Conservation (phyloP, 2,888 invertebrate genomes). For the Melipona bicolor region DNA sequence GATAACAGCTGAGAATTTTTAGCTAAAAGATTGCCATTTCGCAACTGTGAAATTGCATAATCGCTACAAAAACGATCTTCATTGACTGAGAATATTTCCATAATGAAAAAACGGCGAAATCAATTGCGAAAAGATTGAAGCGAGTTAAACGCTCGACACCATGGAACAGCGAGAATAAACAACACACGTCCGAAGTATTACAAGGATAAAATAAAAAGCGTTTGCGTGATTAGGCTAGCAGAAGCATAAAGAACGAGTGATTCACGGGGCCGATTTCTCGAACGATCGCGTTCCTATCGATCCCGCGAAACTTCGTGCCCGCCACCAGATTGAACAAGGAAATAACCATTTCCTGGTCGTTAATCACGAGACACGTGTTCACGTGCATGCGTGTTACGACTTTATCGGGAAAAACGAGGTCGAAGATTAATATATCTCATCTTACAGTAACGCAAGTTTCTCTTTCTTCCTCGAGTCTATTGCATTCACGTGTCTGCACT, state of each 20-base stretch:
- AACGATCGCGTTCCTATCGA: constrained; percentile 16
- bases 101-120: neutral
- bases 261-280: constrained; percentile 34
- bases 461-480: neutral
- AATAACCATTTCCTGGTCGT: constrained; percentile 42
- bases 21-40: neutral
- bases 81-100: neutral
- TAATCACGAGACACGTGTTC: constrained; percentile 49
- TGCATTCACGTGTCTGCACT: neutral
- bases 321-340: constrained; percentile 40
- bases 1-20: neutral
- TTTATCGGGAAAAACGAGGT: neutral
- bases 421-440: constrained; percentile 10
- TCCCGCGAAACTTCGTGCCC: constrained; percentile 29
- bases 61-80: neutral
- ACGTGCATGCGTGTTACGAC: neutral
- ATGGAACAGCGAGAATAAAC: too few species aligned
- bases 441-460: neutral
- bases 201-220: neutral
- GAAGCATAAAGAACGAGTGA: constrained; percentile 22
- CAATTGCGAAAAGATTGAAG: too few species aligned
- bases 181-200: too few species aligned
- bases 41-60: neutral
- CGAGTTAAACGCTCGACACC: neutral
- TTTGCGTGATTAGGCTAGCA: neutral